Evolutionary conservation across 2,888 invertebrate genomes (phyloP).

Genomic region (Petrophora chlorosata): DNA sequence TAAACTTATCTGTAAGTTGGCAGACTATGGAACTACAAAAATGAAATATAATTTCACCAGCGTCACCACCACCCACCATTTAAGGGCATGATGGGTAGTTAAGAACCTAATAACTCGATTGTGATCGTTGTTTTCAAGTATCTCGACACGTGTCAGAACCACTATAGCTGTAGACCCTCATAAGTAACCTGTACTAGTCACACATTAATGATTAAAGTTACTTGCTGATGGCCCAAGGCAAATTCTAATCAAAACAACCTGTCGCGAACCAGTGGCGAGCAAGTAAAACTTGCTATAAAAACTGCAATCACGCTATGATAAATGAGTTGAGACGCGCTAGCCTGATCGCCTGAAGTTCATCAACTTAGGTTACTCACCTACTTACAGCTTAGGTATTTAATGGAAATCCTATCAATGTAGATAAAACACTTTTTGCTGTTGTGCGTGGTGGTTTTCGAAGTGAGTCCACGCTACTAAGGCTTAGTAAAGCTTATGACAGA

Average conservation of each 20-base stretch:
- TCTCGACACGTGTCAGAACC: too few relatives aligned
- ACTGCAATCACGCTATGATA: conserved; percentile 52
- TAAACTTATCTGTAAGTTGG: too few relatives aligned
- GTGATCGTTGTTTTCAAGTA: too few relatives aligned
- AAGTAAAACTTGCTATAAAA: conserved; percentile 46
- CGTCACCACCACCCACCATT: too few relatives aligned
- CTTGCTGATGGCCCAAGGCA: conserved; percentile 22
- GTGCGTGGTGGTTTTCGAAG: too few relatives aligned
- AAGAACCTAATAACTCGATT: too few relatives aligned
- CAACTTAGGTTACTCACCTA: conserved; percentile 43
- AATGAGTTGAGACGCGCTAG: conserved; percentile 42
- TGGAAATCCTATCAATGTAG: conserved; percentile 21
- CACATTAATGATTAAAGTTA: conserved; percentile 17
- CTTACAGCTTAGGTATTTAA: conserved; percentile 32
- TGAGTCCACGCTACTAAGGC: too few relatives aligned
- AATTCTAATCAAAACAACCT: conserved; percentile 50
- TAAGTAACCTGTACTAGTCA: neutral
- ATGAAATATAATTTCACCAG: too few relatives aligned
- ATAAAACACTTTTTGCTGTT: neutral
- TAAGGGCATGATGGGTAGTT: too few relatives aligned
- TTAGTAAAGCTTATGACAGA: too few relatives aligned
- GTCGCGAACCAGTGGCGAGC: conserved; percentile 38
- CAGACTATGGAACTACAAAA: too few relatives aligned
- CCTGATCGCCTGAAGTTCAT: conserved; percentile 43
- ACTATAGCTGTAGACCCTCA: too few relatives aligned